A percentile compares a stretch with the other conserved stretches of the same genome.
Evolutionary conservation across 2,797 vertebrate species (phyloP).

Genomic region (Cebuella pygmaea): DNA sequence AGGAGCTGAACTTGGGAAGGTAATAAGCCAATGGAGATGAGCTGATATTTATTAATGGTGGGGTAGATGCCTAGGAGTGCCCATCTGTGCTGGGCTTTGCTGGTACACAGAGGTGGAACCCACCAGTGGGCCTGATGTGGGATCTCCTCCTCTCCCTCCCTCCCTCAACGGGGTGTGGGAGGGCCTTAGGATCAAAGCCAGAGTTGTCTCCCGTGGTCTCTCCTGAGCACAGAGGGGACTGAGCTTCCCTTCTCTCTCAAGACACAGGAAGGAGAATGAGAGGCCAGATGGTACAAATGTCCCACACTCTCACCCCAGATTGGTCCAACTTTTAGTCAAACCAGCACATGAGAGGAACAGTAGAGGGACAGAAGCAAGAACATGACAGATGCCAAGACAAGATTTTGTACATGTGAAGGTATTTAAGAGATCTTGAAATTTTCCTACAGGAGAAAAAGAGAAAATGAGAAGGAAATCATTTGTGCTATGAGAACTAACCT

Average conservation of each 20-base stretch:
- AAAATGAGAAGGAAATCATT: slow-evolving; percentile 26
- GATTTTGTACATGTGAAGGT: not conserved
- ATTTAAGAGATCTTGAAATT: not conserved
- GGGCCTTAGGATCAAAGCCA: not conserved
- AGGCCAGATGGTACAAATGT: no score
- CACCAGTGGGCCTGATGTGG: no score
- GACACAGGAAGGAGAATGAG: not conserved
- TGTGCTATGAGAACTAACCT: not conserved
- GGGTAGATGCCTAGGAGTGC: no score
- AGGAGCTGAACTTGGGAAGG: not conserved
- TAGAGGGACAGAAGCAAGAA: not conserved
- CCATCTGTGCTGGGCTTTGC: not conserved
- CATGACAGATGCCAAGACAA: not conserved
- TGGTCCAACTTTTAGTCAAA: not conserved
- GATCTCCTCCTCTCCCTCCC: not conserved
- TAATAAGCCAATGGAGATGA: not conserved
- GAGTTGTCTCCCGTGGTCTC: not conserved
- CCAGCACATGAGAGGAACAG: not conserved
- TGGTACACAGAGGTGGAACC: not conserved
- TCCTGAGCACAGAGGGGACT: not conserved
- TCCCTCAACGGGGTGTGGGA: not conserved
- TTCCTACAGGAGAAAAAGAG: not conserved
- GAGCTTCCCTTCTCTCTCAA: not conserved
- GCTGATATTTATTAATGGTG: not conserved
- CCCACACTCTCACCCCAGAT: no score